phyloP scores from a whole-genome alignment of 1,140 invertebrate species.

The Eubasilissa regina region DNA sequence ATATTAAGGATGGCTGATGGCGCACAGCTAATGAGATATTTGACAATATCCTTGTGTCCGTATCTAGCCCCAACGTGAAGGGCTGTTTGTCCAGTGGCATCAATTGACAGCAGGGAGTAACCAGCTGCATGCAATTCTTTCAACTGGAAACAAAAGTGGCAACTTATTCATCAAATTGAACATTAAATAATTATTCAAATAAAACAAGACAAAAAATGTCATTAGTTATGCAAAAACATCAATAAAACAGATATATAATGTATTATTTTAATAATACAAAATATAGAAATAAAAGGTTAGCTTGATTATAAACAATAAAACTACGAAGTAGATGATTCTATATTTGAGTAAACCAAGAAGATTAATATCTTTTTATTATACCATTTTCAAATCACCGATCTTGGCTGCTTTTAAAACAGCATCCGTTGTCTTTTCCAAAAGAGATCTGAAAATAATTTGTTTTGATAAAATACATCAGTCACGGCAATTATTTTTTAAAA shows the following conservation, averaged over 20 bases:
- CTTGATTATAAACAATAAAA: too few relatives aligned
- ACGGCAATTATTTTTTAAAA: conserved; percentile 13
- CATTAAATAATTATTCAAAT: neutral
- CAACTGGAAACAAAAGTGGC: conserved; percentile 71
- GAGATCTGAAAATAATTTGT: conserved; percentile 68
- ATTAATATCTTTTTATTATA: conserved; percentile 54
- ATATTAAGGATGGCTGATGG: conserved; percentile 89
- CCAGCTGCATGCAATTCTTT: conserved; percentile 87
- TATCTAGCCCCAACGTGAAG: conserved; percentile 90
- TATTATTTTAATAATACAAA: too few relatives aligned
- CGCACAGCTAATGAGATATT: conserved; percentile 89
- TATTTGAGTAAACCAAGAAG: conserved; percentile 3
- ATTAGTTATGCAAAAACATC: neutral
- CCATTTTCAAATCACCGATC: conserved; percentile 71
- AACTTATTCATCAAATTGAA: neutral
- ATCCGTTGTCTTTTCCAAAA: conserved; percentile 86
- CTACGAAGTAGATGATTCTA: neutral
- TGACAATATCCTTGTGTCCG: conserved; percentile 91
- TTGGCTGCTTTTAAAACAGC: conserved; percentile 83
- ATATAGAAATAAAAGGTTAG: neutral
- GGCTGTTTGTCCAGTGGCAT: conserved; percentile 89
- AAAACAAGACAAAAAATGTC: neutral
- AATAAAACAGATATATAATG: too few relatives aligned
- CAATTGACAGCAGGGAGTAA: conserved; percentile 88
- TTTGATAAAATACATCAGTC: conserved; percentile 3